Base-by-base conservation (phyloP, 2,888 invertebrate genomes). In the Nycteola revayana region DNA sequence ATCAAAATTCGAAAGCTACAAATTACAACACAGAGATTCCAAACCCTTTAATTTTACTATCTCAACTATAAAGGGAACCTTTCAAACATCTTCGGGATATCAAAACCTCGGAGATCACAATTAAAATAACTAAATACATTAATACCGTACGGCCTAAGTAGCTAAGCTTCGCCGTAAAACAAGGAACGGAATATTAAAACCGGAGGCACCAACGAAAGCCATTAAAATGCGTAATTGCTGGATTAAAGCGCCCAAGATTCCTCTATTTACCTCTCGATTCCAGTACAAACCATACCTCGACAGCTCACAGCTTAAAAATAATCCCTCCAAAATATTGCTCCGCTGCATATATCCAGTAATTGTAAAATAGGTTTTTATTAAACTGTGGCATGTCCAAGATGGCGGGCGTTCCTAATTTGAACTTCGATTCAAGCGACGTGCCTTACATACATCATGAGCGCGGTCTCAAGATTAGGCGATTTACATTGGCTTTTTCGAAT, bases 151-250 rank as follows among this genome's bases (percentile, higher is more conserved):
- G 58, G 67, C 60, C 54, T 58, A 54, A 55, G 61, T 48, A 54
- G 62, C 69, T 70, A 65, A 72, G 66, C 75, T 67, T 47, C 64
- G 68, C 74, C 75, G 77, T 85, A 82, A 84, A 87, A 85, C 84
- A 78, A 80, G 86, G 84, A 80, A 67, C 56, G 66, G 84, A 86
- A 87, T 87, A 87, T 86, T 87, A 87, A 87, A 87, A 87, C 72
- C 79, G 71, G 48, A 48, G 48, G 67, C 61, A 62, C 65, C 69
- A 74, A 72, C 75, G 78, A 83, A 82, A 75, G 77, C 83, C 82
- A 87, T 88, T 86, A 87, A 87, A 88, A 86, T 88, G 77, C 83
- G 82, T 86, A 88, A 88, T 88, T 88, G 85, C 82, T 77, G 80
- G 87, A 86, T 88, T 88, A 87, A 74, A 72, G 71, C 77, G 74